Conservation (phyloP, 2,797 vertebrate genomes). For the Onychomys leucogaster region DNA sequence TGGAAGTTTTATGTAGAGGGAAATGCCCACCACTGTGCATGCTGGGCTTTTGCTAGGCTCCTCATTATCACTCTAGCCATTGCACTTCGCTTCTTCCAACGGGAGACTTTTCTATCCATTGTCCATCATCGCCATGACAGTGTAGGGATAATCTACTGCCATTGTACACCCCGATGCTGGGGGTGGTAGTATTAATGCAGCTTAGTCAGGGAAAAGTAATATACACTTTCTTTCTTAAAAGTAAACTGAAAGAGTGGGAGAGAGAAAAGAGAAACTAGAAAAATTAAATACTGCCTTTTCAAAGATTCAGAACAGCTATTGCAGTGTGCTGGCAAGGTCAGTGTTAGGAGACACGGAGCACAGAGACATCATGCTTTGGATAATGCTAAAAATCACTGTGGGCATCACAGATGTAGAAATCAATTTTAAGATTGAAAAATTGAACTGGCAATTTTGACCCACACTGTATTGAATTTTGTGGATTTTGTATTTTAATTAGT, state of each 20-base stretch:
- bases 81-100: conserved; percentile 75
- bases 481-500: conserved; percentile 71
- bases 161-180: conserved; percentile 74
- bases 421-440: conserved; percentile 76
- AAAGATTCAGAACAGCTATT: conserved; percentile 67
- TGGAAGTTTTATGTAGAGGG: conserved; percentile 1
- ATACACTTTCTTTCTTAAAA: conserved; percentile 71
- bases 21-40: not conserved
- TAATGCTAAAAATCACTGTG: conserved; percentile 26
- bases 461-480: conserved; percentile 68
- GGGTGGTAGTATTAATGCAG: conserved; percentile 81
- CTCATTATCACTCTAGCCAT: conserved; percentile 76
- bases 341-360: not conserved
- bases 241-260: conserved; percentile 76
- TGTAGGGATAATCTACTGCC: conserved; percentile 84
- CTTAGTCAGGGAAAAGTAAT: conserved; percentile 73
- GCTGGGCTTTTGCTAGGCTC: not conserved
- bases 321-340: not conserved
- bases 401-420: conserved; percentile 53
- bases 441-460: conserved; percentile 73
- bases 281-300: conserved; percentile 73
- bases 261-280: not conserved
- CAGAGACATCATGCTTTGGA: not conserved
- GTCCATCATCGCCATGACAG: conserved; percentile 84
- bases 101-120: conserved; percentile 83